Evolutionary conservation across 2,888 invertebrate species (phyloP).

Genomic region (Notodonta ziczac): DNA sequence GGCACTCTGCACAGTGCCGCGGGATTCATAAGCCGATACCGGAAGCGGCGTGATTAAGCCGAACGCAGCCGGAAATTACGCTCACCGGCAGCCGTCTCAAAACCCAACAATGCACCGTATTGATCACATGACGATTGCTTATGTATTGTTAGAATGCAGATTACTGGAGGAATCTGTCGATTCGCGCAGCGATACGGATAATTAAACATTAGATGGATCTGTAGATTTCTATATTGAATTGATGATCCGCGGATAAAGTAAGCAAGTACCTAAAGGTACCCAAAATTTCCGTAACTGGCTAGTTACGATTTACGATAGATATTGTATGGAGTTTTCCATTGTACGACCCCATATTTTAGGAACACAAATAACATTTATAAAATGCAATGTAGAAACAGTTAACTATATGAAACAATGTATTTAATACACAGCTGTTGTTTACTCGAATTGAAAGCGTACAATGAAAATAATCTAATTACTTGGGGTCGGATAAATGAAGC

Average conservation of each 20-base stretch:
- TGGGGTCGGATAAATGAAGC: slow-evolving; percentile 35
- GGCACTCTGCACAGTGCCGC: slow-evolving; percentile 27
- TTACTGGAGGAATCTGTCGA: slow-evolving; percentile 25
- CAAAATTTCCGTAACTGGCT: too few species aligned
- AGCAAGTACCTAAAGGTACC: too few species aligned
- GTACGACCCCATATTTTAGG: too few species aligned
- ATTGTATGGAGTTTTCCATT: too few species aligned
- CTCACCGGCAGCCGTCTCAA: slow-evolving; percentile 39
- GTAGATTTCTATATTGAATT: background rate
- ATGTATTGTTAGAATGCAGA: slow-evolving; percentile 26
- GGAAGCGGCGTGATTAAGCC: slow-evolving; percentile 41
- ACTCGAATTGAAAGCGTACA: slow-evolving; percentile 23
- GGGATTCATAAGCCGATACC: slow-evolving; percentile 44
- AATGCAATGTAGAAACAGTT: too few species aligned
- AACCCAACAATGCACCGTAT: slow-evolving; percentile 44
- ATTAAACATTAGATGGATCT: background rate
- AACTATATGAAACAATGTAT: too few species aligned
- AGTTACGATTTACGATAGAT: too few species aligned
- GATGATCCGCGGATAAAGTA: too few species aligned
- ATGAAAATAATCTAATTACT: slow-evolving; percentile 41
- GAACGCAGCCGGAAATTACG: slow-evolving; percentile 46
- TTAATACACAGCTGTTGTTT: background rate
- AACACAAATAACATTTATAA: too few species aligned
- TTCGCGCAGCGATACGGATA: background rate
- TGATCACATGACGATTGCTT: slow-evolving; percentile 36